phyloP scores from a whole-genome alignment of 1,140 invertebrate species.

The Calycopis cecrops region DNA sequence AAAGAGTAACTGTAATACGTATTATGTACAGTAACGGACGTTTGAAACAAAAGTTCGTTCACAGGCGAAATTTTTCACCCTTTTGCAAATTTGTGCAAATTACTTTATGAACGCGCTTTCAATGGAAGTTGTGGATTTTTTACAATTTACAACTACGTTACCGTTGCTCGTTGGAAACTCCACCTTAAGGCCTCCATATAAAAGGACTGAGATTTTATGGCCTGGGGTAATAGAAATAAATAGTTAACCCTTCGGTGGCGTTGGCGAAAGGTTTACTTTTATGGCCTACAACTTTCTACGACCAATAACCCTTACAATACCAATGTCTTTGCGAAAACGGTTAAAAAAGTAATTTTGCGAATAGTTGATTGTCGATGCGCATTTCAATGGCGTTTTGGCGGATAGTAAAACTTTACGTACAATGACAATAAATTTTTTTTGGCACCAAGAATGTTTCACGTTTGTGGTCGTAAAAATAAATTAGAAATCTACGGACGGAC shows the following conservation, averaged over 20 bases:
- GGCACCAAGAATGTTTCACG: neutral
- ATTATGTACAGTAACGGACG: constrained; percentile 45
- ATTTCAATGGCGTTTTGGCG: neutral
- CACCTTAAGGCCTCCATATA: constrained; percentile 36
- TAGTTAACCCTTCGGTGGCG: constrained; percentile 61
- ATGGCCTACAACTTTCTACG: constrained; percentile 49
- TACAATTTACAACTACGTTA: constrained; percentile 51
- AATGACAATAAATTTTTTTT: constrained; percentile 4
- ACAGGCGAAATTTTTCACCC: constrained; percentile 49
- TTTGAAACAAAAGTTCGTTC: constrained; percentile 51
- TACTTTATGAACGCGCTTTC: constrained; percentile 63
- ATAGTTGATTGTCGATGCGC: neutral
- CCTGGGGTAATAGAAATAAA: constrained; percentile 55
- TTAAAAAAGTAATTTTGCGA: constrained; percentile 8
- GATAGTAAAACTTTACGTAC: neutral
- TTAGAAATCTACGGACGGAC: neutral
- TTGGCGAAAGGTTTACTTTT: constrained; percentile 59
- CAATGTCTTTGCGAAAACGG: constrained; percentile 28
- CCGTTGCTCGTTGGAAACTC: constrained; percentile 36
- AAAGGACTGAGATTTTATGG: constrained; percentile 42
- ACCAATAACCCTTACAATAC: constrained; percentile 51
- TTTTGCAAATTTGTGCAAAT: constrained; percentile 72
- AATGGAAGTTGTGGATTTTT: constrained; percentile 48
- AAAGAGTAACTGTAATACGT: constrained; percentile 41
- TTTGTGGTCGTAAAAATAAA: neutral